These are phyloP conservation scores for Tromatobia lineatoria DNA, from an alignment of 2,888 invertebrate species.

Conservation along the genomic window DNA sequence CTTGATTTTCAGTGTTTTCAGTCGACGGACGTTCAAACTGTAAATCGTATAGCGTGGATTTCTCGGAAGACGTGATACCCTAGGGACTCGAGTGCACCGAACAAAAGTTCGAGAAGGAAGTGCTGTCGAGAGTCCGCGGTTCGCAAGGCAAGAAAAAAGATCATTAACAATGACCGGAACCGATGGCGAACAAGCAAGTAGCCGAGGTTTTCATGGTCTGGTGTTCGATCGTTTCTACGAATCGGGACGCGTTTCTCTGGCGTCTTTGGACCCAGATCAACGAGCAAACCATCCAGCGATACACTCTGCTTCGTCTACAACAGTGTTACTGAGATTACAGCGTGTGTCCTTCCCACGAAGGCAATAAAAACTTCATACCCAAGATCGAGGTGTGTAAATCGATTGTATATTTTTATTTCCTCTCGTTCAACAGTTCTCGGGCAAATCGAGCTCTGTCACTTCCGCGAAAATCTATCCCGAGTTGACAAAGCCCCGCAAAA, in stretches of 20 bases:
- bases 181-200: constrained; percentile 26
- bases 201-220: constrained; percentile 40
- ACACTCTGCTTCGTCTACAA: background rate
- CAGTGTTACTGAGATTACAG: constrained; percentile 12
- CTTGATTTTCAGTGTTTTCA: background rate
- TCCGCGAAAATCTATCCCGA: constrained; percentile 46
- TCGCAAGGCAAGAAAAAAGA: constrained; percentile 29
- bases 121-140: background rate
- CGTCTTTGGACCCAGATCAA: constrained; percentile 11
- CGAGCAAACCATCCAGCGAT: constrained; percentile 2
- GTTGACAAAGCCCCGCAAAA: constrained; percentile 20
- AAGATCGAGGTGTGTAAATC: constrained; percentile 67
- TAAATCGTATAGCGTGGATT: constrained; percentile 9
- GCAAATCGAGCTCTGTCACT: constrained; percentile 6
- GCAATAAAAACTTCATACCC: constrained; percentile 18
- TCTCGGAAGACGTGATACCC: constrained; percentile 25
- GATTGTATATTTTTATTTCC: constrained; percentile 47
- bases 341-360: constrained; percentile 20
- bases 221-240: constrained; percentile 42
- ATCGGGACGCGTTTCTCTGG: constrained; percentile 12
- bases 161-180: constrained; percentile 52
- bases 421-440: background rate
- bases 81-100: constrained; percentile 4
- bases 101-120: constrained; percentile 26
- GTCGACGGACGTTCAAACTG: constrained; percentile 7